phyloP scores from a whole-genome alignment of 2,888 invertebrate genomes.

The Tenodera sinensis region DNA sequence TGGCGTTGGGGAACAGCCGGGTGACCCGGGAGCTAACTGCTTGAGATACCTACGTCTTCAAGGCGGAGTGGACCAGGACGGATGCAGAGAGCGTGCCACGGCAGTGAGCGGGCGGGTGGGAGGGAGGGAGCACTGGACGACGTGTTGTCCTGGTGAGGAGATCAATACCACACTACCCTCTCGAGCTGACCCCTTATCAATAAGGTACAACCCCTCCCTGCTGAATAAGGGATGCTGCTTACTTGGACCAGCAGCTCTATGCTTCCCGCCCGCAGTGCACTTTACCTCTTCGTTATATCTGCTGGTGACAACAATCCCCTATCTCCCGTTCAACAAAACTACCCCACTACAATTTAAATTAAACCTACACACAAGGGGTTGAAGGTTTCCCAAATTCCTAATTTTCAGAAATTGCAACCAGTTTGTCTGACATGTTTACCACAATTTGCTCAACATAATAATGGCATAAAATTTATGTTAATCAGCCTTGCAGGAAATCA shows the following conservation, averaged over 20 bases:
- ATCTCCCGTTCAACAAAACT: too few species aligned
- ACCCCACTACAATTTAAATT: too few species aligned
- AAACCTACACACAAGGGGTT: too few species aligned
- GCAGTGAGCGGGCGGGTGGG: neutral
- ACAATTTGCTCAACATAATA: too few species aligned
- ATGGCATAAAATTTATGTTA: too few species aligned
- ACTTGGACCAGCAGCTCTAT: neutral
- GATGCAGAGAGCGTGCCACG: neutral
- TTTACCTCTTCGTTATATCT: neutral
- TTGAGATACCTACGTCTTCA: too few species aligned
- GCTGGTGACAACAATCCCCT: too few species aligned
- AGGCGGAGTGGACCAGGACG: neutral
- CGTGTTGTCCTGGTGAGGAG: neutral
- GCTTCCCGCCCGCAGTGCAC: neutral
- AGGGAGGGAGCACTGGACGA: neutral
- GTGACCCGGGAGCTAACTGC: neutral
- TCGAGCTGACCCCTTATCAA: neutral
- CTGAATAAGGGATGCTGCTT: neutral
- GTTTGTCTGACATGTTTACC: too few species aligned
- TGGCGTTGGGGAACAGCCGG: neutral
- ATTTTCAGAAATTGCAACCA: too few species aligned
- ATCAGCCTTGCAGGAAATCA: too few species aligned
- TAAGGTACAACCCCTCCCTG: neutral
- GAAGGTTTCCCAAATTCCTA: too few species aligned
- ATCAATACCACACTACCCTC: neutral